Conservation (phyloP, 2,888 invertebrate genomes). For the Allolobophora icterica region DNA sequence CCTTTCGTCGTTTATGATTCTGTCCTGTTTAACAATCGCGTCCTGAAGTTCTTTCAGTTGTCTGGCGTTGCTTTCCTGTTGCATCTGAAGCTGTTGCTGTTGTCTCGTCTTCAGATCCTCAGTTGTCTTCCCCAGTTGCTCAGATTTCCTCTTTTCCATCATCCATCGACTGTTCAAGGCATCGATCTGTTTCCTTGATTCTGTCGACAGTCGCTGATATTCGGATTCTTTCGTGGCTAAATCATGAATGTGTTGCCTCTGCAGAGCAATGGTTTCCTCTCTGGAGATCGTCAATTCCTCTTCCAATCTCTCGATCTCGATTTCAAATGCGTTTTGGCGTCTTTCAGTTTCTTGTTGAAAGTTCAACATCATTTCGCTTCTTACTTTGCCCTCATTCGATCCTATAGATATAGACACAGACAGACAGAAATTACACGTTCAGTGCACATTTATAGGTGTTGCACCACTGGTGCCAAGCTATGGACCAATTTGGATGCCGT, state of each 20-base stretch:
- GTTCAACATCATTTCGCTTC: neutral
- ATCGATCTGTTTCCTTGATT: neutral
- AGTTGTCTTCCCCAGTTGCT: neutral
- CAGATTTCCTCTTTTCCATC: neutral
- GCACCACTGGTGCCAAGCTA: too few species aligned
- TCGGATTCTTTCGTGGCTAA: constrained; percentile 9
- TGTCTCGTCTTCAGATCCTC: neutral
- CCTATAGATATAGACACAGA: too few species aligned
- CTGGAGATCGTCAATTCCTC: neutral
- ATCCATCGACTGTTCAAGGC: neutral
- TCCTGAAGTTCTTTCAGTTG: neutral
- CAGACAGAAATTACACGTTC: too few species aligned
- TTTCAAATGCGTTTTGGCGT: neutral
- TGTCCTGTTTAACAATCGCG: neutral
- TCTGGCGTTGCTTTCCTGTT: neutral
- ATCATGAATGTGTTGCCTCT: neutral
- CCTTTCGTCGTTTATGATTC: neutral
- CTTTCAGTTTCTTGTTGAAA: neutral
- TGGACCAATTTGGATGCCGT: too few species aligned
- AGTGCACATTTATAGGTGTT: too few species aligned
- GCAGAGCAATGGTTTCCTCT: neutral
- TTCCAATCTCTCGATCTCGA: neutral
- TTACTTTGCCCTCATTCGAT: neutral
- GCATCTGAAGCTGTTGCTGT: constrained; percentile 3
- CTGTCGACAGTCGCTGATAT: neutral